These are phyloP conservation scores for Anastatus disparis DNA, from an alignment of 1,140 invertebrate genomes.

Conservation along the genomic window DNA sequence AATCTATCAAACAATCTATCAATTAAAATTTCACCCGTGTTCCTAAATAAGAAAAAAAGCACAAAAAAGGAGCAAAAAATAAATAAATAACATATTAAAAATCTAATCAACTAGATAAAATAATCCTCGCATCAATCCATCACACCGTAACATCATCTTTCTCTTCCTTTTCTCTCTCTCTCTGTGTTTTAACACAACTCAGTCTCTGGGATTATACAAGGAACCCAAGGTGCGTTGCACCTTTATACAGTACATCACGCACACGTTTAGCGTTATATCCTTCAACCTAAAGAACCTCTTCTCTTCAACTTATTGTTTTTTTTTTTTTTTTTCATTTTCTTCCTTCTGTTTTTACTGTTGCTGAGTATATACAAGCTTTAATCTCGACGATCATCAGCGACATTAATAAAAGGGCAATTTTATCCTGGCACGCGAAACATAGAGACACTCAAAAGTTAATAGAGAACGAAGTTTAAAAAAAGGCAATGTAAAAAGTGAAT, in stretches of 20 bases:
- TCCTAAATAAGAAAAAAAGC: background rate
- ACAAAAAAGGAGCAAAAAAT: background rate
- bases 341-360: background rate
- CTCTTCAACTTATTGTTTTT: too few relatives aligned
- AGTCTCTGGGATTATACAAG: background rate
- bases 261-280: background rate
- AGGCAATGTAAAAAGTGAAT: background rate
- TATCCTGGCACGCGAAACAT: slow-evolving; percentile 9
- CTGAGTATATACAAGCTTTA: background rate
- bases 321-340: too few relatives aligned
- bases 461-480: background rate
- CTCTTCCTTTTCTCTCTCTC: background rate
- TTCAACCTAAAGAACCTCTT: background rate
- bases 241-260: background rate
- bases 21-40: too few relatives aligned
- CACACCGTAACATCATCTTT: background rate
- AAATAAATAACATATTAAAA: slow-evolving; percentile 6
- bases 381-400: slow-evolving; percentile 30
- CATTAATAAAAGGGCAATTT: slow-evolving; percentile 34
- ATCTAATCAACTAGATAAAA: background rate
- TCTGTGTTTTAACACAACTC: background rate
- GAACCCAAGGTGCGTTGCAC: background rate
- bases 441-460: background rate
- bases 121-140: slow-evolving; percentile 5
- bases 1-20: too few relatives aligned